These are phyloP conservation scores for Neomonachus schauinslandi DNA, from an alignment of 2,113 vertebrate species.

Conservation along the genomic window DNA sequence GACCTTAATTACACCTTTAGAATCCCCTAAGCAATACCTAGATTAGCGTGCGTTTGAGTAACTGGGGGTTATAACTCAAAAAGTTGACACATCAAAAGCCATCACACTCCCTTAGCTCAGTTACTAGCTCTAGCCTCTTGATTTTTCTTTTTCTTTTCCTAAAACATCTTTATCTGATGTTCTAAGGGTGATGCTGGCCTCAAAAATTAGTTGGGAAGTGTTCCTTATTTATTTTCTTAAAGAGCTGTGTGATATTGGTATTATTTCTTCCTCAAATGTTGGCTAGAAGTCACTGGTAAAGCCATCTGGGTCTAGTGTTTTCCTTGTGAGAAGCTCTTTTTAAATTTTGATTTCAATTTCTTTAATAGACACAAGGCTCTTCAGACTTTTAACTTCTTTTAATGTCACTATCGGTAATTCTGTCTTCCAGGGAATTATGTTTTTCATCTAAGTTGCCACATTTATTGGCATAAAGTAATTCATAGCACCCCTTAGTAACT, in stretches of 20 bases:
- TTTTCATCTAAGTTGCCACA: neutral
- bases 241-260: neutral
- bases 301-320: neutral
- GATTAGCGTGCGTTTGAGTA: neutral
- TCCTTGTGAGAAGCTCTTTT: neutral
- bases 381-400: neutral
- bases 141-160: slow-evolving; percentile 11
- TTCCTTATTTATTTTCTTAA: neutral
- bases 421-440: neutral
- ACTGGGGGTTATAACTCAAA: neutral
- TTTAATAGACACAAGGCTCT: neutral
- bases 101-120: neutral
- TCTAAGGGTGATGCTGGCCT: neutral
- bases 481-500: neutral
- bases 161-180: neutral
- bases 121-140: neutral
- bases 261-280: neutral
- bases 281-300: neutral
- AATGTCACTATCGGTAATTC: neutral
- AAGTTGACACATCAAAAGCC: neutral
- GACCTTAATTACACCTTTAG: neutral
- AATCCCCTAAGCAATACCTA: neutral
- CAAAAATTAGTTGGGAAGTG: neutral
- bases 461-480: neutral
- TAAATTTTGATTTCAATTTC: neutral